Evolutionary conservation across 2,113 vertebrate species (phyloP), one percentile per base, ranked within the genome.

Genomic region (Tonatia bakeri): DNA sequence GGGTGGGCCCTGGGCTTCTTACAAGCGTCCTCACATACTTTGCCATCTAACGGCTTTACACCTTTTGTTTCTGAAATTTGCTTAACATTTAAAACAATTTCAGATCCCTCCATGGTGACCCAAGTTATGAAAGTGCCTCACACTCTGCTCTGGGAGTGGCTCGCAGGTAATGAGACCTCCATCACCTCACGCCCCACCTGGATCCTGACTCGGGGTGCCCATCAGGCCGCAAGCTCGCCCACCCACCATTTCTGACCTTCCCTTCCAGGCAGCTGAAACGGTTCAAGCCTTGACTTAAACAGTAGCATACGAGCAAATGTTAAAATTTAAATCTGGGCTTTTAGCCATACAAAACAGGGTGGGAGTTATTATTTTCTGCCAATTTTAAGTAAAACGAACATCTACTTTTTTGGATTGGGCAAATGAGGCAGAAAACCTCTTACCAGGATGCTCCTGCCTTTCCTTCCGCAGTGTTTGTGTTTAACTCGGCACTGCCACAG

Each of bases 341-440:
- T 94, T 87, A 70, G 97, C 98, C 98, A 97, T 70, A 69, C n/a
- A 95, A 98, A 98, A 97, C 91, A 97, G 89, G 96, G 43, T 92
- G 90, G 95, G 94, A 96, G 87, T 93, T 97, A 89, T 65, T 98
- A 69, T 73, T 93, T 96, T 97, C 97, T 97, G 94, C 70, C 94
- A 96, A 91, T 82, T 91, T 97, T 95, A 94, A 96, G 92, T 92
- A 89, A 98, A 97, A 96, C 94, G 94, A 97, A 95, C 81, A 90
- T 94, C 94, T 24, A 79, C 95, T 75, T 93, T 75, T 95, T 83
- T 76, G 67, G 83, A 80, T 72, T 3, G 0, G 80, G 89, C 77
- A 80, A 95, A 91, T 40, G 61, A 95, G 85, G 82, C 87, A 96
- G 86, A 90, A 90, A 92, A 67, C 20, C 20, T 85, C n/a, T 91